These are phyloP conservation scores for Sitta carolinensis DNA, from an alignment of 2,797 vertebrate species.

Conservation along the genomic window DNA sequence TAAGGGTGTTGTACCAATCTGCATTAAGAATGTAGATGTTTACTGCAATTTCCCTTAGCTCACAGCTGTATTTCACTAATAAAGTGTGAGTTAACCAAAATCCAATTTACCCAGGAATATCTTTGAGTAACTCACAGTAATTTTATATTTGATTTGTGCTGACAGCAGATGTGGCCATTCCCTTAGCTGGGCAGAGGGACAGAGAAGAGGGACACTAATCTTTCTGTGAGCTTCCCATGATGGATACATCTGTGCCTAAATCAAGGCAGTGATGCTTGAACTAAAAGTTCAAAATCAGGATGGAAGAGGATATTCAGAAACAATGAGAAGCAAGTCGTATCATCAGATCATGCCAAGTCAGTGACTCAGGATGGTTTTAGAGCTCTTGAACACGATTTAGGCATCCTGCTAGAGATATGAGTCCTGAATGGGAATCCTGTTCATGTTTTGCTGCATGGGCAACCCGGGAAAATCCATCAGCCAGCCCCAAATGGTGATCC, in stretches of 20 bases:
- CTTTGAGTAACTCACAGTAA: background rate
- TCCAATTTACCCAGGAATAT: background rate
- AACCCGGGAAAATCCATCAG: background rate
- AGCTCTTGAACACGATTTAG: background rate
- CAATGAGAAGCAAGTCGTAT: background rate
- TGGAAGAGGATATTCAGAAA: background rate
- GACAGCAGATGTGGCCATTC: background rate
- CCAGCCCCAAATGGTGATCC: background rate
- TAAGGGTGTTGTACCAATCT: background rate
- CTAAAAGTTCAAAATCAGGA: background rate
- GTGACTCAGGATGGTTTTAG: background rate
- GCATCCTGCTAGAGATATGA: background rate
- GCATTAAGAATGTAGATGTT: background rate
- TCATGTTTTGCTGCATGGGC: background rate
- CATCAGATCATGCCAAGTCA: background rate
- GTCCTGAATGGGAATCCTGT: background rate
- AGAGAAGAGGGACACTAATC: background rate
- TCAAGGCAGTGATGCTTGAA: background rate
- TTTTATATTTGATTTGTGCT: background rate
- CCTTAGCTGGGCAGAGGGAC: background rate
- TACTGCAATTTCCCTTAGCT: background rate
- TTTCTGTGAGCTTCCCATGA: background rate
- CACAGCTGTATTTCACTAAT: background rate
- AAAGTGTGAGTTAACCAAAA: background rate
- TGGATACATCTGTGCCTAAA: rapidly evolving